Evolutionary conservation across 2,797 vertebrate genomes (phyloP).

Genomic region (Monodelphis domestica): DNA sequence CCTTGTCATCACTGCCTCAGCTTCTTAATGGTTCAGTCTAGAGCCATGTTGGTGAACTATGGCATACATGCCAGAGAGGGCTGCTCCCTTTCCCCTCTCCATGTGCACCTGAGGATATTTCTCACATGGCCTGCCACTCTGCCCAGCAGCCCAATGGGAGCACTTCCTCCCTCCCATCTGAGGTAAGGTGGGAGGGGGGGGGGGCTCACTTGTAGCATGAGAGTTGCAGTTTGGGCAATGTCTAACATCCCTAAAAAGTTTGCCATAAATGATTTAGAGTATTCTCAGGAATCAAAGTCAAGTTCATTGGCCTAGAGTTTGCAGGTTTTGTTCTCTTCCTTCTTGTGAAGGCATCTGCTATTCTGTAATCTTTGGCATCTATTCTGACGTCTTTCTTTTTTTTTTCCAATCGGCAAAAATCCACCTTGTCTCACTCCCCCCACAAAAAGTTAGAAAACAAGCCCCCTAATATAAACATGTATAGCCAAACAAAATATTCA

Average conservation of each 20-base stretch:
- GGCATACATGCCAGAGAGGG: too few species aligned
- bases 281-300: not conserved
- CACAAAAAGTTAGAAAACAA: not conserved
- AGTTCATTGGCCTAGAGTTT: not conserved
- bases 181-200: too few species aligned
- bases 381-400: not conserved
- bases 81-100: too few species aligned
- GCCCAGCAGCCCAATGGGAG: too few species aligned
- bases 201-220: too few species aligned
- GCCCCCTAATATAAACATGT: not conserved
- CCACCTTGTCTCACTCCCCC: not conserved
- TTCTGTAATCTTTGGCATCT: not conserved
- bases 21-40: not conserved
- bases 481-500: not conserved
- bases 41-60: too few species aligned
- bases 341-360: not conserved
- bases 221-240: too few species aligned
- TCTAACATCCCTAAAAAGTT: too few species aligned
- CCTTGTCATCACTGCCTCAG: not conserved
- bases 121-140: too few species aligned
- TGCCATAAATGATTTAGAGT: too few species aligned
- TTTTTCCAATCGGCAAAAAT: not conserved
- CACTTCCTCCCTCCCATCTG: too few species aligned
- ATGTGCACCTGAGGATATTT: too few species aligned
- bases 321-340: not conserved